phyloP scores from a whole-genome alignment of 2,888 invertebrate genomes.

The Agonum fuliginosum region DNA sequence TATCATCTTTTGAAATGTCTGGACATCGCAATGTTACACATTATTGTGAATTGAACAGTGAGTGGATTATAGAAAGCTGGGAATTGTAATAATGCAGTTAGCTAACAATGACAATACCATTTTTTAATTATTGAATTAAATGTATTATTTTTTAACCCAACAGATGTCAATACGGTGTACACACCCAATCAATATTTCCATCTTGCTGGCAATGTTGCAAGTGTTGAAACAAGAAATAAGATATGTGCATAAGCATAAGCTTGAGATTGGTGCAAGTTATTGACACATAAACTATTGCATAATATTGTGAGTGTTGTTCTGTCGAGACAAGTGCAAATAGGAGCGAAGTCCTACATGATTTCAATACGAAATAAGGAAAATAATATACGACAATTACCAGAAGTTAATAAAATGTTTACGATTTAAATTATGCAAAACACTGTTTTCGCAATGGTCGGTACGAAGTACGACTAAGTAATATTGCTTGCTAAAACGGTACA shows the following conservation, averaged over 20 bases:
- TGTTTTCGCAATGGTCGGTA: too few relatives aligned
- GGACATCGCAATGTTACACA: conserved; percentile 23
- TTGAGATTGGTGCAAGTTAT: conserved; percentile 12
- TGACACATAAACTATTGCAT: conserved; percentile 18
- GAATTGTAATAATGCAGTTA: conserved; percentile 20
- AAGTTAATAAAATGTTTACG: too few relatives aligned
- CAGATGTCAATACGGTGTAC: too few relatives aligned
- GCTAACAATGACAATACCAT: conserved; percentile 6
- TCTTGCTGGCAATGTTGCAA: not conserved
- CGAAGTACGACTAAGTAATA: too few relatives aligned
- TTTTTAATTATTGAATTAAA: too few relatives aligned
- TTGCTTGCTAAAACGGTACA: too few relatives aligned
- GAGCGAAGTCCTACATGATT: too few relatives aligned
- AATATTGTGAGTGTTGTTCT: not conserved
- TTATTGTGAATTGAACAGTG: conserved; percentile 38
- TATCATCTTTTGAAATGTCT: conserved; percentile 48
- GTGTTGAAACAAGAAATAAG: not conserved
- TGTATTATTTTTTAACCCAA: too few relatives aligned
- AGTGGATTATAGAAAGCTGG: conserved; percentile 33
- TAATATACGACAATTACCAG: too few relatives aligned
- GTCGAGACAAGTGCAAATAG: conserved; percentile 14
- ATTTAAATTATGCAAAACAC: too few relatives aligned
- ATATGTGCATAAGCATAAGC: not conserved
- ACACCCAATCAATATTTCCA: not conserved
- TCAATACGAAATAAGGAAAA: too few relatives aligned